Conservation (phyloP, 2,888 invertebrate genomes). For the Dendrolimus houi region DNA sequence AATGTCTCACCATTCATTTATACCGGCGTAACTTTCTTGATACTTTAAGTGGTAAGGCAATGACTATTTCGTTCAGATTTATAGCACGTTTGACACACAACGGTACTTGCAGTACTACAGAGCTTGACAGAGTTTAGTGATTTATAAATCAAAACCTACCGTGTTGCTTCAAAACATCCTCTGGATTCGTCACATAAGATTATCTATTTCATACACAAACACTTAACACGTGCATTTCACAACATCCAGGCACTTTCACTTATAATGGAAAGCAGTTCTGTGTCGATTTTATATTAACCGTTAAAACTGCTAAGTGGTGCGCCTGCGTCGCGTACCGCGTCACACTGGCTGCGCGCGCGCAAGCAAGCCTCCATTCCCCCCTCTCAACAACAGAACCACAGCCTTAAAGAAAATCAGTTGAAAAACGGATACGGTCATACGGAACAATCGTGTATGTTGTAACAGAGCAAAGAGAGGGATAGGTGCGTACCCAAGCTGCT, state of each 20-base stretch:
- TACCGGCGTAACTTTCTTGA: neutral
- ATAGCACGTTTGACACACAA: neutral
- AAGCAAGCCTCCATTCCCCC: neutral
- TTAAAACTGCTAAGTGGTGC: constrained; percentile 13
- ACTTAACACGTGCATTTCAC: constrained; percentile 24
- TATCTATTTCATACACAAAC: constrained; percentile 19
- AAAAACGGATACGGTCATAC: no score
- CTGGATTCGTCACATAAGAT: constrained; percentile 11
- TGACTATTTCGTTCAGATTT: neutral
- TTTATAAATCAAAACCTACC: neutral
- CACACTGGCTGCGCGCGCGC: neutral
- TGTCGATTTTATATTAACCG: constrained; percentile 41
- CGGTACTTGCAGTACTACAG: neutral
- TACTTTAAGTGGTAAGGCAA: neutral
- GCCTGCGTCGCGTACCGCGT: neutral
- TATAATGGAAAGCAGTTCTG: constrained; percentile 37
- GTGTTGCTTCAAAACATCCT: constrained; percentile 9
- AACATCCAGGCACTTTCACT: constrained; percentile 58
- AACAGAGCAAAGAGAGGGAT: no score
- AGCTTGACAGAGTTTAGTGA: neutral
- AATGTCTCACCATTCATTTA: neutral
- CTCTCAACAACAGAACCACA: neutral
- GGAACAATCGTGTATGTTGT: no score
- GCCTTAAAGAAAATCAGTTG: no score
- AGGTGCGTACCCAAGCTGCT: no score